phyloP scores from a whole-genome alignment of 2,888 invertebrate species.

The Thera obeliscata region DNA sequence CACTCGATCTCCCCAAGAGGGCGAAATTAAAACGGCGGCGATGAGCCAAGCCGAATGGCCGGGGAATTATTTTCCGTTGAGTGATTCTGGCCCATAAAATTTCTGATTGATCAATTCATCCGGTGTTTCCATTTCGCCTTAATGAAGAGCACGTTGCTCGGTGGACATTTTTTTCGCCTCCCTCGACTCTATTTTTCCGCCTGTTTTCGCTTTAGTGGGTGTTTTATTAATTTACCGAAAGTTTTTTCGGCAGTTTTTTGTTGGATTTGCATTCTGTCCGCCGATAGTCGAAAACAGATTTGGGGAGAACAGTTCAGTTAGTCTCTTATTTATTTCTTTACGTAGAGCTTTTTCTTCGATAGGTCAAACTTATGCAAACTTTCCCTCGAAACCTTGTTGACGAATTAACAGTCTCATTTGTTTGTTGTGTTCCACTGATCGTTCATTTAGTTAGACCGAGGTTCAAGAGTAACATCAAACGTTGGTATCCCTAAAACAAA shows the following conservation, averaged over 20 bases:
- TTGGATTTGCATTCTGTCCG: conserved; percentile 52
- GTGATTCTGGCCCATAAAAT: conserved; percentile 83
- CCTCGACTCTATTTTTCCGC: conserved; percentile 77
- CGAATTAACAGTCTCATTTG: background rate
- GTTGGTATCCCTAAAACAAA: conserved; percentile 1
- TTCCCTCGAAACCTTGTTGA: background rate
- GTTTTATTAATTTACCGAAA: conserved; percentile 77
- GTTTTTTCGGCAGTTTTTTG: conserved; percentile 48
- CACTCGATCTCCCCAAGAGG: conserved; percentile 83
- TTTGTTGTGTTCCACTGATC: background rate
- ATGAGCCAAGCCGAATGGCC: conserved; percentile 80
- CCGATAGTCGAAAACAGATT: conserved; percentile 70
- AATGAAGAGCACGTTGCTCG: conserved; percentile 79
- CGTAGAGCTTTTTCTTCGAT: conserved; percentile 8
- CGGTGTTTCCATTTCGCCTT: conserved; percentile 76
- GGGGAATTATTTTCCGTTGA: conserved; percentile 83
- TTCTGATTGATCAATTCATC: conserved; percentile 85
- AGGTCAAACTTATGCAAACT: background rate
- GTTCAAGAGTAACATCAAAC: background rate
- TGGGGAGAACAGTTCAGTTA: conserved; percentile 44
- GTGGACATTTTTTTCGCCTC: conserved; percentile 68
- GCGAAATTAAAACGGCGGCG: conserved; percentile 83
- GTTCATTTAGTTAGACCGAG: background rate
- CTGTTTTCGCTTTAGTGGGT: conserved; percentile 80
- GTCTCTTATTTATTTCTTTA: conserved; percentile 27